Evolutionary conservation across 2,797 vertebrate species (phyloP), one percentile per base, ranked within the genome.

Genomic region (Catostomus latipinnis): DNA sequence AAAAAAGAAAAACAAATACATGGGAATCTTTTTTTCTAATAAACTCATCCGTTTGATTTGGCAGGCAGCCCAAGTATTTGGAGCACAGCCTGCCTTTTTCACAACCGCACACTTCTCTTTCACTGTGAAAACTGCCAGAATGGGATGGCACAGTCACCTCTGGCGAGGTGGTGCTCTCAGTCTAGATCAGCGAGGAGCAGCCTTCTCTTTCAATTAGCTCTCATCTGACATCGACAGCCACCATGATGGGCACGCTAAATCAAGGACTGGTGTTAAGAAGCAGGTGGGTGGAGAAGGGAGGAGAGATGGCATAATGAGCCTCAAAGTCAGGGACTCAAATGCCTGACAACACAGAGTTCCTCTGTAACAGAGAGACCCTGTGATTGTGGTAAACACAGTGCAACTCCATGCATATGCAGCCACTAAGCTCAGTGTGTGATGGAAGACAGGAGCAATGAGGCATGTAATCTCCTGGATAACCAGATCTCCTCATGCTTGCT

Each of bases 121-220:
- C 86, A 65, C 91, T 88, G 88, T 88, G 90, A 91, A 92, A 92
- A 92, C 89, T 93, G 91, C 82, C 92, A 89, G 92, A 90, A 88
- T 89, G 91, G 91, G 92, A 89, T 87, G 88, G 90, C 91, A 92
- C 89, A 89, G 89, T 91, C 89, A 92, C 90, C 91, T 91, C 93
- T 91, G 89, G 92, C 90, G 90, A 92, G 90, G 88, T 87, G 89
- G 88, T 89, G 88, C 90, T 93, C 91, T 93, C 92, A 91, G 86
- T 91, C 87, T 87, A 71, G 88, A 94, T 92, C 93, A 93, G 90
- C 85, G 83, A 86, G 88, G 88, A 91, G 89, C 89, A 90, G 89
- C 91, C 88, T 93, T 94, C 93, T 81, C 92, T 94, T 95, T 94
- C 93, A 93, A 94, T 94, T 94, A 95, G 90, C 88, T 70, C 88